Percentiles rank a stretch among this genome's conserved stretches.
phyloP scores from a whole-genome alignment of 2,797 vertebrate genomes.

The Mus minutoides region DNA sequence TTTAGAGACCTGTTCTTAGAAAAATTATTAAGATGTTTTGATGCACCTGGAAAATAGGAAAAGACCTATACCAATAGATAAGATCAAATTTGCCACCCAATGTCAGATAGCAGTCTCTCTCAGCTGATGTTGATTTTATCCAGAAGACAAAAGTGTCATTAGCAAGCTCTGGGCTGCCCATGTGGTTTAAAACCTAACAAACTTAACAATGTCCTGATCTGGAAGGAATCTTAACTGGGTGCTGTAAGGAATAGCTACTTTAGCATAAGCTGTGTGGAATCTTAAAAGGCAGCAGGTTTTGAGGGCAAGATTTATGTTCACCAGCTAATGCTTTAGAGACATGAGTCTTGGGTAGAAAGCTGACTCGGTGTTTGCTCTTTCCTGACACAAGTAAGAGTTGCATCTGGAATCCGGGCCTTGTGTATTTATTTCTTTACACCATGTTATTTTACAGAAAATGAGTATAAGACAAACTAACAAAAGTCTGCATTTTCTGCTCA shows the following conservation, averaged over 20 bases:
- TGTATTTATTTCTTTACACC: not conserved
- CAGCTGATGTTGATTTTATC: constrained; percentile 43
- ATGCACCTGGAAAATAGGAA: not conserved
- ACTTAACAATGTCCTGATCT: constrained; percentile 67
- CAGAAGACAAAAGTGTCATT: constrained; percentile 52
- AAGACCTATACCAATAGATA: constrained; percentile 32
- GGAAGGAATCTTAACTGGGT: constrained; percentile 66
- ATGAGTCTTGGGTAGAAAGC: constrained; percentile 32
- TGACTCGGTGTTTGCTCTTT: constrained; percentile 42
- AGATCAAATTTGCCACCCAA: constrained; percentile 41
- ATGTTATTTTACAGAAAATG: not conserved
- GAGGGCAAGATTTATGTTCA: constrained; percentile 74
- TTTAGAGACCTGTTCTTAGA: constrained; percentile 36
- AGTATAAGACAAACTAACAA: not conserved
- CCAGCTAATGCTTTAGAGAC: constrained; percentile 66
- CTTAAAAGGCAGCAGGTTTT: constrained; percentile 71
- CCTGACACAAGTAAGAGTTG: constrained; percentile 14
- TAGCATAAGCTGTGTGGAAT: constrained; percentile 55
- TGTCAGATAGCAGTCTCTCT: not conserved
- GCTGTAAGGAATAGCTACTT: constrained; percentile 59
- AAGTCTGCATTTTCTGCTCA: constrained; percentile 8
- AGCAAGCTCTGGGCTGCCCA: not conserved
- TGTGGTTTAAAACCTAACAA: constrained; percentile 68
- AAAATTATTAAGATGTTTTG: constrained; percentile 56
- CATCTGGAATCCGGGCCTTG: constrained; percentile 15